A percentile compares a stretch with the other conserved stretches of the same genome.
Conservation (phyloP, 2,797 vertebrate genomes). For the Pseudochirops cupreus region DNA sequence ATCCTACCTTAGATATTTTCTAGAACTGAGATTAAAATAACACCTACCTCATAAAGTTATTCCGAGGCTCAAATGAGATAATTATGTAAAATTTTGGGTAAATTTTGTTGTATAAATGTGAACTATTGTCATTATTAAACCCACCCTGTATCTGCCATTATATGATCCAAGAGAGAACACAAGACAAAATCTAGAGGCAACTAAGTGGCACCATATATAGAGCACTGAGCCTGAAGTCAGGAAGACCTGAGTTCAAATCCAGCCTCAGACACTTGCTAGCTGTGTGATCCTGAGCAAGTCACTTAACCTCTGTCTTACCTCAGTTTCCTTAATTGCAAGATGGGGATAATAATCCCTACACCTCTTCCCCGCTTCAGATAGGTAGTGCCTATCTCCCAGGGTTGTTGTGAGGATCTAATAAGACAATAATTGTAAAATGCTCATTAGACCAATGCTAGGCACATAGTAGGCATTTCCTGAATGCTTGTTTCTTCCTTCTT, state of each 20-base stretch:
- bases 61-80: background rate
- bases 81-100: background rate
- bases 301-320: background rate
- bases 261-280: background rate
- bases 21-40: background rate
- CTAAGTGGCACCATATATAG: background rate
- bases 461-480: background rate
- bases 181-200: background rate
- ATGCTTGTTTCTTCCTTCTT: background rate
- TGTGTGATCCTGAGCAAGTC: background rate
- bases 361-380: fast-evolving
- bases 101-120: background rate
- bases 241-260: background rate
- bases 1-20: background rate
- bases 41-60: background rate
- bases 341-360: background rate
- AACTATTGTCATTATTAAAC: background rate
- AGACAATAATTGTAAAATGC: background rate
- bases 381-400: background rate
- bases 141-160: background rate
- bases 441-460: background rate
- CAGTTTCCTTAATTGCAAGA: background rate
- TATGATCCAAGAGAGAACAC: background rate
- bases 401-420: background rate
- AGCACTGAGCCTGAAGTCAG: background rate